phyloP scores from a whole-genome alignment of 1,140 invertebrate genomes.

The Drosophila persimilis region DNA sequence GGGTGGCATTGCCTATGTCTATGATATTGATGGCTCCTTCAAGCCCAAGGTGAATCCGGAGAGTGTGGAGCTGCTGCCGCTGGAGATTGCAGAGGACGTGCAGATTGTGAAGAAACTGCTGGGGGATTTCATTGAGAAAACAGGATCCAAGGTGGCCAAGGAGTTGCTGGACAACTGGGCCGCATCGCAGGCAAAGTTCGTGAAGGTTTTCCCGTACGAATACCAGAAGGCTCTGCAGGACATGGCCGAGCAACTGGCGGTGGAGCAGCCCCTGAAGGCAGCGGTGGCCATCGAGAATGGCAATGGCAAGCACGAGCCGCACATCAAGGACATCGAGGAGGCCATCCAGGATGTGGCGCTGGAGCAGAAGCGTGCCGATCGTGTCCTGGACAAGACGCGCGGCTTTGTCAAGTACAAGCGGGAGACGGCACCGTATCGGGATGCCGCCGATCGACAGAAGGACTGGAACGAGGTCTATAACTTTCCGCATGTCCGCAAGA shows the following conservation, averaged over 20 bases:
- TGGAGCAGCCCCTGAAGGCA: slow-evolving; percentile 81
- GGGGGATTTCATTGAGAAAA: slow-evolving; percentile 94
- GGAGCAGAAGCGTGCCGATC: slow-evolving; percentile 91
- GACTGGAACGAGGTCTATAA: slow-evolving; percentile 99
- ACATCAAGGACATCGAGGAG: slow-evolving; percentile 94
- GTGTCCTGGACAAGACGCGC: slow-evolving; percentile 94
- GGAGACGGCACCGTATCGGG: slow-evolving; percentile 92
- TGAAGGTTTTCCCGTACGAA: slow-evolving; percentile 99
- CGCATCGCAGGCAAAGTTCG: slow-evolving; percentile 90
- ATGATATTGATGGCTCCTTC: slow-evolving; percentile 94
- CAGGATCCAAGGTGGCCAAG: slow-evolving; percentile 93
- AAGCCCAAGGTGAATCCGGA: slow-evolving; percentile 94
- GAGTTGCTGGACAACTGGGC: slow-evolving; percentile 93
- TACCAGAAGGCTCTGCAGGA: slow-evolving; percentile 95
- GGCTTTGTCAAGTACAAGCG: slow-evolving; percentile 98
- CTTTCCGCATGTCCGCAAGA: slow-evolving; percentile 92
- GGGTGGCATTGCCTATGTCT: slow-evolving; percentile 98
- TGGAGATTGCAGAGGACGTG: slow-evolving; percentile 92
- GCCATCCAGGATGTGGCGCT: slow-evolving; percentile 89
- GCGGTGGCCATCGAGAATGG: slow-evolving; percentile 82
- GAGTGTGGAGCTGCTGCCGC: slow-evolving; percentile 93
- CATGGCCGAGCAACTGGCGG: slow-evolving; percentile 86
- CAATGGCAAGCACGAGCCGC: slow-evolving; percentile 83
- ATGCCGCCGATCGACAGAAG: slow-evolving; percentile 91
- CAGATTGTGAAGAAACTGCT: slow-evolving; percentile 91